phyloP scores from a whole-genome alignment of 2,113 vertebrate species.

The Poeciliopsis prolifica region DNA sequence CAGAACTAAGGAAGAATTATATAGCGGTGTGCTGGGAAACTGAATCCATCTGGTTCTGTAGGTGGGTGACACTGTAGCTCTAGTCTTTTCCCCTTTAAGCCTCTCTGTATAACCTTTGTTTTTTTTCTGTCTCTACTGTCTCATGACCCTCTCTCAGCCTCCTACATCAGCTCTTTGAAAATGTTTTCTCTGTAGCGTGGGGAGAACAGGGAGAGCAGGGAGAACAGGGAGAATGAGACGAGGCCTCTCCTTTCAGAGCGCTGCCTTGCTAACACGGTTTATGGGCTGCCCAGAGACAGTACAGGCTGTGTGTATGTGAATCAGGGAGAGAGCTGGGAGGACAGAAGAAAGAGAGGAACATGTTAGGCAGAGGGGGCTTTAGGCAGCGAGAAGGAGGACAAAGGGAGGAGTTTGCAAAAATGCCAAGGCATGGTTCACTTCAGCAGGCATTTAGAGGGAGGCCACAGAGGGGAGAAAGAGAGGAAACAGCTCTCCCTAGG shows the following conservation, averaged over 20 bases:
- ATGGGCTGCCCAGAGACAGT: slow-evolving; percentile 75
- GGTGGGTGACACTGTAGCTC: slow-evolving; percentile 46
- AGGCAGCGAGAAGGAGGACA: slow-evolving; percentile 33
- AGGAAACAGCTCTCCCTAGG: slow-evolving; percentile 4
- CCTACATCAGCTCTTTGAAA: slow-evolving; percentile 70
- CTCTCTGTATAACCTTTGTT: slow-evolving; percentile 61
- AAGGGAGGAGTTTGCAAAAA: slow-evolving; percentile 75
- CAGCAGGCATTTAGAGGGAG: slow-evolving; percentile 78
- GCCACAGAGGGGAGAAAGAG: slow-evolving; percentile 64
- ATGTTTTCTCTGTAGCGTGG: slow-evolving; percentile 69
- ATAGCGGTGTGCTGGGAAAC: background rate
- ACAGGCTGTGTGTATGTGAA: slow-evolving; percentile 73
- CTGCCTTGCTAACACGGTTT: slow-evolving; percentile 67
- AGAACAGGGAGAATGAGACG: slow-evolving; percentile 50
- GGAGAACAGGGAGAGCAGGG: slow-evolving; percentile 29
- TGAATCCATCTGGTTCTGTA: slow-evolving; percentile 16
- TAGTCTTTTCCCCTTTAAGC: slow-evolving; percentile 12
- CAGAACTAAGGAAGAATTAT: background rate
- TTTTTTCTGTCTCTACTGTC: slow-evolving; percentile 52
- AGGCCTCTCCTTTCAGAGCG: slow-evolving; percentile 75
- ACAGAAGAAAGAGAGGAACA: background rate
- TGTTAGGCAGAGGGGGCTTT: slow-evolving; percentile 4
- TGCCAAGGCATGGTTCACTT: slow-evolving; percentile 80
- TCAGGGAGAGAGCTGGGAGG: slow-evolving; percentile 47
- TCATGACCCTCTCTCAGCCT: slow-evolving; percentile 29